Percentiles rank a stretch among this genome's conserved stretches.
These are phyloP conservation scores for Calidris pugnax DNA, from an alignment of 2,113 vertebrate species.

Conservation along the genomic window DNA sequence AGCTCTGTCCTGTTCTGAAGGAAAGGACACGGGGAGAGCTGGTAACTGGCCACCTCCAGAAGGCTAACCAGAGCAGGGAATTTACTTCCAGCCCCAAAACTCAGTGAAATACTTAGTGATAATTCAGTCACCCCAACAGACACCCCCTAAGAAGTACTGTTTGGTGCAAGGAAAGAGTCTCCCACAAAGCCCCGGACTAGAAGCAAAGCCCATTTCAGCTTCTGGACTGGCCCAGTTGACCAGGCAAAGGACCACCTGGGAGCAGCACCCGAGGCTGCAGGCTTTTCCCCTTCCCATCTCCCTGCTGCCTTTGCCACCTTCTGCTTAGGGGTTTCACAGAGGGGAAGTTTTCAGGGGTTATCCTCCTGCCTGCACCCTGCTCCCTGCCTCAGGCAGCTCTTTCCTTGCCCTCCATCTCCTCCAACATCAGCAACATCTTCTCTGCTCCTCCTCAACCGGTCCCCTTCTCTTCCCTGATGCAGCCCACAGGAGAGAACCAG, in stretches of 20 bases:
- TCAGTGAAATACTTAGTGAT: accelerated
- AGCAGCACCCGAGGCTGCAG: neutral
- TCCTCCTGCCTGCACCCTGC: neutral
- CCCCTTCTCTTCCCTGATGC: neutral
- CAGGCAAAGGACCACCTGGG: neutral
- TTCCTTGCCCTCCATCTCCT: neutral
- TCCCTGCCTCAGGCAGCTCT: neutral
- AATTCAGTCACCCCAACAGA: neutral
- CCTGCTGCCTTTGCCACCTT: neutral
- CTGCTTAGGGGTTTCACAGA: neutral
- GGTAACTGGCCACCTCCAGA: neutral
- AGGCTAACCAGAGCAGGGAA: neutral
- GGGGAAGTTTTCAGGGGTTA: neutral
- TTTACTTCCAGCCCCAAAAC: neutral
- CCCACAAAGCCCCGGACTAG: neutral
- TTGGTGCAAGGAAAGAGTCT: neutral
- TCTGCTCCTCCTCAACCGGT: neutral
- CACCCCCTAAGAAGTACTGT: neutral
- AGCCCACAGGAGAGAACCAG: neutral
- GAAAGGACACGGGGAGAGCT: neutral
- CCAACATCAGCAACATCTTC: neutral
- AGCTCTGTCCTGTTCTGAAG: neutral
- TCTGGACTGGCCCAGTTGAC: neutral
- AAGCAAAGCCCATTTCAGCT: neutral
- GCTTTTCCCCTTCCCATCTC: neutral